Evolutionary conservation across 2,113 vertebrate genomes (phyloP).

Genomic region (Aphyosemion australe): DNA sequence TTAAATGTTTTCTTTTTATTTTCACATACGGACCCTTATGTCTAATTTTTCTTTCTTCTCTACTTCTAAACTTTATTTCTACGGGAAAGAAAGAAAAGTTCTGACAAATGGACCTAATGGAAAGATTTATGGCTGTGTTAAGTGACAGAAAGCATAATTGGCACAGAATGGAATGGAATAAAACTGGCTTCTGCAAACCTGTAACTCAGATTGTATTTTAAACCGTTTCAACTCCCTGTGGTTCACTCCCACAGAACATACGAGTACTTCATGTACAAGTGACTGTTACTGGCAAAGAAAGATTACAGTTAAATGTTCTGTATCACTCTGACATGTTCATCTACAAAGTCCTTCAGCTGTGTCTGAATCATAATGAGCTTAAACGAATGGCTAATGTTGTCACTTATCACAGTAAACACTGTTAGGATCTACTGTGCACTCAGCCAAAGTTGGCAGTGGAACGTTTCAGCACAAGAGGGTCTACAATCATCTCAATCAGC

Average conservation of each 20-base stretch:
- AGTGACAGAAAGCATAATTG: background rate
- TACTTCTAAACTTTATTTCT: background rate
- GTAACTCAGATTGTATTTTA: background rate
- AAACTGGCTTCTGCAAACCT: background rate
- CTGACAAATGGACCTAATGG: background rate
- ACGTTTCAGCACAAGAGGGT: background rate
- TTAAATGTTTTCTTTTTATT: background rate
- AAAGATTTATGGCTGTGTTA: background rate
- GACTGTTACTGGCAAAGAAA: background rate
- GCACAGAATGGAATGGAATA: background rate
- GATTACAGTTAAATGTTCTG: background rate
- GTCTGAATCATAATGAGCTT: background rate
- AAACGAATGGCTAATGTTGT: background rate
- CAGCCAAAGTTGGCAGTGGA: background rate
- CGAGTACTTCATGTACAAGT: background rate
- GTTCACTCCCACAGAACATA: background rate
- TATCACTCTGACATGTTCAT: background rate
- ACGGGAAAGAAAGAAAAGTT: background rate
- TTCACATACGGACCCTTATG: background rate
- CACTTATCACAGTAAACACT: background rate
- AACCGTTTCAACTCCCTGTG: background rate
- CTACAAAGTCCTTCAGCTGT: no score
- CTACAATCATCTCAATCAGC: constrained; percentile 1
- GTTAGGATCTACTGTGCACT: background rate
- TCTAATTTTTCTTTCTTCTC: background rate